Base-by-base conservation (phyloP, 1,140 invertebrate species). In the Papilio helenus region DNA sequence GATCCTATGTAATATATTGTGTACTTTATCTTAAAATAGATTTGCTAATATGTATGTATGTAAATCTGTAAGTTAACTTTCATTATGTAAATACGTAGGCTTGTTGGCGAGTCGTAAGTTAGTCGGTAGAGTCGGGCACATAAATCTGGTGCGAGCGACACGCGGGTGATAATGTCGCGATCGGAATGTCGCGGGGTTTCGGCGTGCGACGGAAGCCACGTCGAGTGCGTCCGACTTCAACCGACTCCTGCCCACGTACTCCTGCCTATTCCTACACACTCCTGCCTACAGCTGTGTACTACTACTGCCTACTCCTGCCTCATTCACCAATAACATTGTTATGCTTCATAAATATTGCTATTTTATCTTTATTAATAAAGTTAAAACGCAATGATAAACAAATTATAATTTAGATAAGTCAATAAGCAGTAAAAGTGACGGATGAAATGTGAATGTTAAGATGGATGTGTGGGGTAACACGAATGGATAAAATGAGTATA, bases 131-230 rank as follows among this genome's bases (percentile, higher is more conserved):
- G 82, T 85, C 74, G 76, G 65, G 58, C 34, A 77, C 81, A 89
- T 89, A 89, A 89, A 87, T 89, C 86, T 84, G 83, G 87, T 81
- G 85, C 85, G 82, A 80, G 84, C 84, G 85, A 84, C 86, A 84
- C 76, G 80, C 80, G 76, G 74, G 79, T 44, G 86, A 89, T 89
- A 89, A 82, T 83, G 86, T 89, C 87, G 81, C 84, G 81, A 85
- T 85, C 80, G 79, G 84, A 82, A 86, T 86, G 84, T 84, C 81
- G 81, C 81, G 76, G 61, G 76, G 72, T 71, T 77, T 82, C 76
- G 80, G 79, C 76, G 68, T 71, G 76, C 77, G 78, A 82, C 84
- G 84, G 82, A 87, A 83, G 81, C 80, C 65, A 81, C 79, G 83
- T 84, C 87, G 83, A 77, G 61, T 86, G 84, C 83, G 82, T 83